Evolutionary conservation across 1,140 invertebrate genomes (phyloP).

Genomic region (Diachasma alloeum): DNA sequence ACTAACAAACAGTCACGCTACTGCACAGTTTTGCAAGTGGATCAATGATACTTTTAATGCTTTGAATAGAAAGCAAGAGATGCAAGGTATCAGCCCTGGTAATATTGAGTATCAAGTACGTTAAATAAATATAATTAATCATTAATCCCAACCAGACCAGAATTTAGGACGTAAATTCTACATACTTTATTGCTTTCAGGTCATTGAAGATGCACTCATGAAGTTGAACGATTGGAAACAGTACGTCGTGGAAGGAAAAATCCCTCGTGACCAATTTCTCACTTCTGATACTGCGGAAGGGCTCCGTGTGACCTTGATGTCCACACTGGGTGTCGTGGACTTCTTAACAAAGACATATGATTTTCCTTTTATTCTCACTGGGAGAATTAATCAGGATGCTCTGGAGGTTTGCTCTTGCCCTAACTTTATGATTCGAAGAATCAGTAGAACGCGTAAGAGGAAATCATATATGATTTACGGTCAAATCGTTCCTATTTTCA

Average conservation of each 20-base stretch:
- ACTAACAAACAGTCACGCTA: neutral
- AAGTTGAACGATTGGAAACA: neutral
- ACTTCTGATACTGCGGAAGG: neutral
- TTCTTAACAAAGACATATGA: neutral
- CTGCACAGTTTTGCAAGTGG: neutral
- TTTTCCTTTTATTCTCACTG: neutral
- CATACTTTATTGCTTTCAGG: neutral
- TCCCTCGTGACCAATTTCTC: neutral
- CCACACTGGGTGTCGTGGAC: neutral
- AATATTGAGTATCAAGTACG: slow-evolving; percentile 8
- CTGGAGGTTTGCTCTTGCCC: neutral
- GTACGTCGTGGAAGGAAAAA: neutral
- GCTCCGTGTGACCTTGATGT: neutral
- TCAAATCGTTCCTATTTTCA: too few species aligned
- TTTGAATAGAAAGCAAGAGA: neutral
- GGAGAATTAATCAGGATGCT: neutral
- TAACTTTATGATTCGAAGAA: neutral
- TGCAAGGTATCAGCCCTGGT: neutral
- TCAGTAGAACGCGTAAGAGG: neutral
- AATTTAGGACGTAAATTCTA: neutral
- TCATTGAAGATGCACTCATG: neutral
- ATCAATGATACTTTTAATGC: slow-evolving; percentile 17
- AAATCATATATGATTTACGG: neutral
- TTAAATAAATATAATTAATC: too few species aligned
- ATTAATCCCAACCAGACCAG: too few species aligned